These are phyloP conservation scores for Celastrina argiolus DNA, from an alignment of 2,888 invertebrate species.

Conservation along the genomic window DNA sequence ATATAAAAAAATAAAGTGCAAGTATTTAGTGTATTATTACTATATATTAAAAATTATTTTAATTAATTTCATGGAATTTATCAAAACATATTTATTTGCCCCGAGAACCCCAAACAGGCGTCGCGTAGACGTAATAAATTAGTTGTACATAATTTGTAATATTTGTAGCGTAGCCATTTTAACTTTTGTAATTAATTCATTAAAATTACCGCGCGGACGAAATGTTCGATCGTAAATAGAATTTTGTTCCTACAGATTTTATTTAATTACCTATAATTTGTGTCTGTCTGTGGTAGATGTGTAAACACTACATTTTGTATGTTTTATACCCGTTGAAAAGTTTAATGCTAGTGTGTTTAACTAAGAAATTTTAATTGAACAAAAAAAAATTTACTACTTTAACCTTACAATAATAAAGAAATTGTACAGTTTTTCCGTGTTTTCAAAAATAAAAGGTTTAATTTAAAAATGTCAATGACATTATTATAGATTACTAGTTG, in stretches of 20 bases:
- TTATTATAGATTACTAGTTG: too few relatives aligned
- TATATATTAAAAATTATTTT: too few relatives aligned
- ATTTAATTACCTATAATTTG: not conserved
- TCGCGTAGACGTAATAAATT: conserved; percentile 20
- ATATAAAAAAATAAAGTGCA: too few relatives aligned
- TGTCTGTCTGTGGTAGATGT: not conserved
- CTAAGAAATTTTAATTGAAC: too few relatives aligned
- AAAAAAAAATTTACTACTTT: too few relatives aligned
- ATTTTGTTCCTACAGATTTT: conserved; percentile 23
- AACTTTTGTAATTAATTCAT: conserved; percentile 22
- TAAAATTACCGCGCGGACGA: conserved; percentile 16
- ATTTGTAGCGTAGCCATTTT: conserved; percentile 16
- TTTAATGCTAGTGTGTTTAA: too few relatives aligned
- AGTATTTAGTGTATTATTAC: too few relatives aligned
- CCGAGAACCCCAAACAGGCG: not conserved
- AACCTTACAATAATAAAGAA: too few relatives aligned
- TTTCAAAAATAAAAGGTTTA: too few relatives aligned
- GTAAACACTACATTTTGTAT: not conserved
- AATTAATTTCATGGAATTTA: not conserved
- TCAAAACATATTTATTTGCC: not conserved
- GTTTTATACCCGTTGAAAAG: too few relatives aligned
- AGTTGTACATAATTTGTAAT: conserved; percentile 17
- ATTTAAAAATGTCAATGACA: too few relatives aligned
- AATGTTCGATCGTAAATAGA: conserved; percentile 12
- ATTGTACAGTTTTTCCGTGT: too few relatives aligned